phyloP scores from a whole-genome alignment of 2,113 vertebrate genomes.

The Loxodonta africana region DNA sequence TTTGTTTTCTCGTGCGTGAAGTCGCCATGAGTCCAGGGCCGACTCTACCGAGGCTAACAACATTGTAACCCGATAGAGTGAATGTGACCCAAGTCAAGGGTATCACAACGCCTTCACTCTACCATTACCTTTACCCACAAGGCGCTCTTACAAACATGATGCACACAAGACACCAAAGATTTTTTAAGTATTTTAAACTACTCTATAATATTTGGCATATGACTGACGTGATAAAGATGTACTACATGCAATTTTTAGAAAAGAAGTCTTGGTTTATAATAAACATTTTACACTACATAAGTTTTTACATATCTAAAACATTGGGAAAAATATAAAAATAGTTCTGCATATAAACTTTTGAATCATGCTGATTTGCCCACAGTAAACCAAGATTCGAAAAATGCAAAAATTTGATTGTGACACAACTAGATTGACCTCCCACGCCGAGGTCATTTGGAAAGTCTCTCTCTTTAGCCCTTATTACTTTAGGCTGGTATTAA shows the following conservation, averaged over 20 bases:
- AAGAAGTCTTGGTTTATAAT: background rate
- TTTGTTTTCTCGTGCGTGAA: background rate
- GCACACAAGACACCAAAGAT: background rate
- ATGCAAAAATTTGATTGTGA: background rate
- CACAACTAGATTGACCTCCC: rapidly evolving
- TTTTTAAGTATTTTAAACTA: background rate
- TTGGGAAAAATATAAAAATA: background rate
- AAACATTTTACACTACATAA: background rate
- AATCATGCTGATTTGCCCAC: rapidly evolving
- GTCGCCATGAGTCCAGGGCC: background rate
- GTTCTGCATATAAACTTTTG: rapidly evolving
- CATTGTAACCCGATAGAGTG: background rate
- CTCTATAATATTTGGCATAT: background rate
- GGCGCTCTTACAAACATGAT: background rate
- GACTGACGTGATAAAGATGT: background rate
- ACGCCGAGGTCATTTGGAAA: background rate
- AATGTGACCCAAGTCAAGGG: background rate
- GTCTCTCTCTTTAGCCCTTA: background rate
- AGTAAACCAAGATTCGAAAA: background rate
- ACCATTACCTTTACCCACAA: background rate
- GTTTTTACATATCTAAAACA: background rate
- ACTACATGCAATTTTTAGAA: background rate
- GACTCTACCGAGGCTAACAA: background rate
- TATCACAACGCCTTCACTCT: background rate
- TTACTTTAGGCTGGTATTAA: background rate